phyloP scores from a whole-genome alignment of 2,113 vertebrate species.

The Pterophyllum scalare region DNA sequence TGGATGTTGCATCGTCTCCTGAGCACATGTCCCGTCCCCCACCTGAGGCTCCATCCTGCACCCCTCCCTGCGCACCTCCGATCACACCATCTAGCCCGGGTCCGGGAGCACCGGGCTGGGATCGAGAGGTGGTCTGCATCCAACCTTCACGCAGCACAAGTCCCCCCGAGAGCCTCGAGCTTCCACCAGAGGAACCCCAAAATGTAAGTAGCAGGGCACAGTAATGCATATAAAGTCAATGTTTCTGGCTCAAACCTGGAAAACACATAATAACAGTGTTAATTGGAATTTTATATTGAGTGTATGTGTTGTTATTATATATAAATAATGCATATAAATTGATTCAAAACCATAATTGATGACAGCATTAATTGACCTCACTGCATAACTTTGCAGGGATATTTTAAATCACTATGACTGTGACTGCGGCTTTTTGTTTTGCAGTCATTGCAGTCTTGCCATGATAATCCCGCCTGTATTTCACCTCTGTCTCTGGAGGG shows the following conservation, averaged over 20 bases:
- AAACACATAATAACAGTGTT: background rate
- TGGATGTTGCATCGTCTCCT: constrained; percentile 87
- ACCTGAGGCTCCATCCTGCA: constrained; percentile 81
- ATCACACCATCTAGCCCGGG: constrained; percentile 38
- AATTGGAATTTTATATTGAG: background rate
- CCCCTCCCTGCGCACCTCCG: constrained; percentile 70
- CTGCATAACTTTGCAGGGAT: background rate
- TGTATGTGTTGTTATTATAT: background rate
- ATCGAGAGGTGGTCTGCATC: constrained; percentile 91
- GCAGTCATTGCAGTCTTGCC: background rate
- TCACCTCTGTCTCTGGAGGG: constrained; percentile 11
- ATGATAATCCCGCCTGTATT: background rate
- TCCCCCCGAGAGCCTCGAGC: constrained; percentile 91
- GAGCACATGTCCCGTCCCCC: constrained; percentile 87
- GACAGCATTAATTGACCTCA: background rate
- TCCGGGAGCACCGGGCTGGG: constrained; percentile 77
- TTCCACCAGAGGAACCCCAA: constrained; percentile 82
- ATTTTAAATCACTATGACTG: background rate
- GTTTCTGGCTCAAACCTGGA: background rate
- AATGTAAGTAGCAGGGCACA: constrained; percentile 42
- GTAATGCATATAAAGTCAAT: background rate
- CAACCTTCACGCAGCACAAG: constrained; percentile 93
- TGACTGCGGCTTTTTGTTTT: background rate
- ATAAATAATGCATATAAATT: background rate
- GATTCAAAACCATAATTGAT: background rate